phyloP scores from a whole-genome alignment of 2,797 vertebrate species.

The Helarctos malayanus region DNA sequence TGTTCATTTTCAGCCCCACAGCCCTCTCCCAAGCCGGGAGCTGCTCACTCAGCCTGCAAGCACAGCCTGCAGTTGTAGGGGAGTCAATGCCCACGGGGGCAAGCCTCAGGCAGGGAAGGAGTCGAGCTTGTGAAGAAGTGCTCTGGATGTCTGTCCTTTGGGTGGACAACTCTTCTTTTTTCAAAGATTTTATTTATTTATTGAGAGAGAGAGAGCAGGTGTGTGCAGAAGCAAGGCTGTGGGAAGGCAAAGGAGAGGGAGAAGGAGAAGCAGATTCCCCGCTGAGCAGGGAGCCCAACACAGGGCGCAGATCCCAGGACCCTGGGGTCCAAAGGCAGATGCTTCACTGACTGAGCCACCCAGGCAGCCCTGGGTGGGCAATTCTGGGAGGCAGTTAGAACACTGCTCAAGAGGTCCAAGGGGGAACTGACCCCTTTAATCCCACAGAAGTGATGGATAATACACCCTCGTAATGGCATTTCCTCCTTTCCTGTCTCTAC shows the following conservation, averaged over 20 bases:
- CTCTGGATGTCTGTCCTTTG: neutral
- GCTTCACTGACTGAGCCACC: neutral
- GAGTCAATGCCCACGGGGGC: neutral
- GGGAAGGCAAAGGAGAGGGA: neutral
- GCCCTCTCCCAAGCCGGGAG: neutral
- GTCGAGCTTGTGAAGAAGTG: neutral
- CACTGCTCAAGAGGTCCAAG: neutral
- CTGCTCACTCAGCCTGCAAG: neutral
- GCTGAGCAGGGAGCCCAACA: neutral
- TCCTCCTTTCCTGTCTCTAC: neutral
- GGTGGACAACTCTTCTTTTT: neutral
- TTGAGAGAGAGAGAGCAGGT: neutral
- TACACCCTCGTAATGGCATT: neutral
- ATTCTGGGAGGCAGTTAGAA: neutral
- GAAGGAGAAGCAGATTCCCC: neutral
- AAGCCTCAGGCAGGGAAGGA: neutral
- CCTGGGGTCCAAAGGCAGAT: neutral
- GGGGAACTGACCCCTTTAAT: neutral
- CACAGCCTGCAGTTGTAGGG: neutral
- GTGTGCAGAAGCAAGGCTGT: rapidly evolving
- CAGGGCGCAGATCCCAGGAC: neutral
- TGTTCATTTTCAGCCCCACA: neutral
- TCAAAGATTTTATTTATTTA: neutral
- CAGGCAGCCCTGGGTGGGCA: neutral
- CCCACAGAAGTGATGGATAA: neutral